A percentile compares a stretch with the other conserved stretches of the same genome.
These are phyloP conservation scores for Scyliorhinus canicula DNA, from an alignment of 2,797 vertebrate genomes.

Conservation along the genomic window DNA sequence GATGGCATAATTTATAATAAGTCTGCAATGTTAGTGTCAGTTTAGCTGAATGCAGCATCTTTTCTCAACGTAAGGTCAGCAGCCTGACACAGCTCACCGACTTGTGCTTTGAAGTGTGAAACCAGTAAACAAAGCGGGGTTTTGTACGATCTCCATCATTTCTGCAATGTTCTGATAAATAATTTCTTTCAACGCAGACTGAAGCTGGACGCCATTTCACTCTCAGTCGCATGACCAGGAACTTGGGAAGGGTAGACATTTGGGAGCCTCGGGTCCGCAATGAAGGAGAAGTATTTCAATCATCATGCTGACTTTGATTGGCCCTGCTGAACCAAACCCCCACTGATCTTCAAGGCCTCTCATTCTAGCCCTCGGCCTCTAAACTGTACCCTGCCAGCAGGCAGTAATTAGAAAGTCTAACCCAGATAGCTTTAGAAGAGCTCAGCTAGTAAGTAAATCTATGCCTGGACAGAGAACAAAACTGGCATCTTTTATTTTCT, in stretches of 20 bases:
- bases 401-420: not conserved
- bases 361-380: not conserved
- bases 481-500: not conserved
- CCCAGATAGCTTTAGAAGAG: not conserved
- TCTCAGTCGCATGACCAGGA: not conserved
- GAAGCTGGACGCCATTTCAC: not conserved
- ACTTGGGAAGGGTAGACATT: not conserved
- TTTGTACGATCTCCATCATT: not conserved
- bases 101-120: not conserved
- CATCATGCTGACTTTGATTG: not conserved
- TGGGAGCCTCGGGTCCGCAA: not conserved
- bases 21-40: not conserved
- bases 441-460: not conserved
- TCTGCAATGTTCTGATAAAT: not conserved
- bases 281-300: not conserved
- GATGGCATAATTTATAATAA: not conserved
- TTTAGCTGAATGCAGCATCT: not conserved
- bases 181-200: not conserved
- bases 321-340: not conserved
- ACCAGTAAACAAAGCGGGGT: not conserved
- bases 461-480: not conserved
- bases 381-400: not conserved
- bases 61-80: not conserved
- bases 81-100: not conserved
- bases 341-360: not conserved